These are phyloP conservation scores for Callyntrura guangdongensis DNA, from an alignment of 2,888 invertebrate genomes.

Conservation along the genomic window DNA sequence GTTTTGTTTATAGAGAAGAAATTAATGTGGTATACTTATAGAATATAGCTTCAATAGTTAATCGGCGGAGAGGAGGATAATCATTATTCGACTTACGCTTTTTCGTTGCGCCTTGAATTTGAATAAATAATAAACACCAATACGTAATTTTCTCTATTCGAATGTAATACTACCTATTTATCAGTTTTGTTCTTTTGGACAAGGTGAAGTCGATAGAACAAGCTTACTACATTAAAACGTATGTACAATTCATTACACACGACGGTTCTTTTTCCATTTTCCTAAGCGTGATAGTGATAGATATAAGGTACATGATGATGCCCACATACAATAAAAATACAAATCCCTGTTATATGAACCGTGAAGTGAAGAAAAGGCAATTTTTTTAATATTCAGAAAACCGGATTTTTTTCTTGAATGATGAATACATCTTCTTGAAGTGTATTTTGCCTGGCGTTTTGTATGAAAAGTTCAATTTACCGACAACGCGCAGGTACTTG, in stretches of 20 bases:
- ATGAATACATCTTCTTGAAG: background rate
- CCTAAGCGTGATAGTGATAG: conserved; percentile 35
- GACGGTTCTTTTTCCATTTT: background rate
- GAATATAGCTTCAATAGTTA: background rate
- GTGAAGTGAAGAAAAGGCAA: conserved; percentile 7
- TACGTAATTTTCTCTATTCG: too few species aligned
- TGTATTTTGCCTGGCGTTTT: background rate
- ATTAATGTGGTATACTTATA: background rate
- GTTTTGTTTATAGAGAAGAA: background rate
- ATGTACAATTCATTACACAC: background rate
- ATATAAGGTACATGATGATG: background rate
- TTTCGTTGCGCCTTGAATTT: background rate
- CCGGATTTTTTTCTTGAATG: conserved; percentile 68
- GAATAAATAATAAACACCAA: background rate
- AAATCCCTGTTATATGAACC: conserved; percentile 54
- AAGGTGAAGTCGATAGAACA: too few species aligned
- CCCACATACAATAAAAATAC: background rate
- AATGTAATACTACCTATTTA: background rate
- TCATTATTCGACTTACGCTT: background rate
- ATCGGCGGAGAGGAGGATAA: too few species aligned
- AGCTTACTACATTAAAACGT: too few species aligned
- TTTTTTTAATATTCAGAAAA: conserved; percentile 63
- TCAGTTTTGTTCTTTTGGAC: background rate
- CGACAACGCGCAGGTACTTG: background rate
- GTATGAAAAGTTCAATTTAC: conserved; percentile 69